Percentiles rank a stretch among this genome's conserved stretches.
These are phyloP conservation scores for Tachysurus vachellii DNA, from an alignment of 2,113 vertebrate species.

Conservation along the genomic window DNA sequence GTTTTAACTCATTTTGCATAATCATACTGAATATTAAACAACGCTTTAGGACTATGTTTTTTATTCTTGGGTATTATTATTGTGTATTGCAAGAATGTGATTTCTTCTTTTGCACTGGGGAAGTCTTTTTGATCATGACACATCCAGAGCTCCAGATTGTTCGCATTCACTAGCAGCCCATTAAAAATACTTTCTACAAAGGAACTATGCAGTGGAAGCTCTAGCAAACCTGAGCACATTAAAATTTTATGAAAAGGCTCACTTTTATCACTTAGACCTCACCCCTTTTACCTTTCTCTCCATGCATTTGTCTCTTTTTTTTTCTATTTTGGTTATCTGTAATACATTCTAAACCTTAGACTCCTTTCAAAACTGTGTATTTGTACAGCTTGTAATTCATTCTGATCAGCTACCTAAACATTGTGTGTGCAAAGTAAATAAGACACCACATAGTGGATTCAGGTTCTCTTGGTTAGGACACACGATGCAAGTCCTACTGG, in stretches of 20 bases:
- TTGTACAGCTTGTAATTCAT: conserved; percentile 50
- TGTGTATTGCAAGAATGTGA: not conserved
- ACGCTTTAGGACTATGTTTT: not conserved
- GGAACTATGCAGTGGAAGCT: conserved; percentile 44
- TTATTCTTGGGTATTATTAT: not conserved
- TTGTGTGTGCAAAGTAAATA: conserved; percentile 43
- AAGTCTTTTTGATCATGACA: conserved; percentile 17
- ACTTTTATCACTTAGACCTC: conserved; percentile 37
- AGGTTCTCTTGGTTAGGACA: conserved; percentile 26
- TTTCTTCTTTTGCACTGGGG: not conserved
- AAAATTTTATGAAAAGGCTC: conserved; percentile 54
- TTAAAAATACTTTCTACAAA: conserved; percentile 50
- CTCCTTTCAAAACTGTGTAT: conserved; percentile 38
- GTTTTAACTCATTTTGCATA: not conserved
- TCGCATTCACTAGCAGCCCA: conserved; percentile 46
- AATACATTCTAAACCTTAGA: conserved; percentile 51
- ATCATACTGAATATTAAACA: not conserved
- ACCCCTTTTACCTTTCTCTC: conserved; percentile 14
- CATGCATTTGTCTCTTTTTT: not conserved
- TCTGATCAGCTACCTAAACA: conserved; percentile 47
- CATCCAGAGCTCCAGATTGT: conserved; percentile 33
- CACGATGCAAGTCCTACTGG: conserved; percentile 22
- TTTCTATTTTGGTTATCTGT: conserved; percentile 32
- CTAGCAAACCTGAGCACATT: conserved; percentile 53
- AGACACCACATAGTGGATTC: conserved; percentile 46